A percentile compares a stretch with the other conserved stretches of the same genome.
These are phyloP conservation scores for Sylvia borin DNA, from an alignment of 2,797 vertebrate genomes.

Conservation along the genomic window DNA sequence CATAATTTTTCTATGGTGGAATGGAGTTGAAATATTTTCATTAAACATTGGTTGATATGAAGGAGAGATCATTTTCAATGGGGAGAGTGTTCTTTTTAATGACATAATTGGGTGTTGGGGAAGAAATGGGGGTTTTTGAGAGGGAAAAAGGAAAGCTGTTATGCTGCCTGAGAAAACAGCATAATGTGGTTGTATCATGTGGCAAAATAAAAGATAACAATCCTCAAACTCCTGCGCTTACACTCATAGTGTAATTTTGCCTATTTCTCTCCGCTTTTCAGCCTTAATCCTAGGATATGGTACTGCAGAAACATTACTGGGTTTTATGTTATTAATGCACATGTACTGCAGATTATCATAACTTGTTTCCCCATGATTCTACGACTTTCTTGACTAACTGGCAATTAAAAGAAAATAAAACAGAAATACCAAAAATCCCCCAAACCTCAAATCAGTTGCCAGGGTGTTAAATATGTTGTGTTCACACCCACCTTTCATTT, in stretches of 20 bases:
- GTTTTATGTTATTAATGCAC: neutral
- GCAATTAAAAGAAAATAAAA: neutral
- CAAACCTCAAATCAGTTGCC: neutral
- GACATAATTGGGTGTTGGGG: accelerated
- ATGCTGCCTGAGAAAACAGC: neutral
- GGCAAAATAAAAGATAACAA: neutral
- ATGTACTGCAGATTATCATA: neutral
- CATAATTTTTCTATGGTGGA: neutral
- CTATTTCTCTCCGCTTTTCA: neutral
- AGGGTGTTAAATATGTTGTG: neutral
- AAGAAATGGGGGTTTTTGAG: neutral
- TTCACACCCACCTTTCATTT: neutral
- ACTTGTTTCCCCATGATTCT: neutral
- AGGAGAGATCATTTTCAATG: neutral
- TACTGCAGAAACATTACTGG: neutral
- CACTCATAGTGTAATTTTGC: neutral
- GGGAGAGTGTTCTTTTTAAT: neutral
- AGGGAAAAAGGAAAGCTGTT: neutral
- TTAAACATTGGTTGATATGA: neutral
- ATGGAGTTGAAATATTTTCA: neutral
- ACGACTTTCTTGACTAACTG: neutral
- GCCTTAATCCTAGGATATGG: neutral
- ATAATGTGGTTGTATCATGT: neutral
- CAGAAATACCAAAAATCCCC: neutral
- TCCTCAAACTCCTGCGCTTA: neutral